Evolutionary conservation across 2,113 vertebrate species (phyloP).

Genomic region (Rhinogobius similis): DNA sequence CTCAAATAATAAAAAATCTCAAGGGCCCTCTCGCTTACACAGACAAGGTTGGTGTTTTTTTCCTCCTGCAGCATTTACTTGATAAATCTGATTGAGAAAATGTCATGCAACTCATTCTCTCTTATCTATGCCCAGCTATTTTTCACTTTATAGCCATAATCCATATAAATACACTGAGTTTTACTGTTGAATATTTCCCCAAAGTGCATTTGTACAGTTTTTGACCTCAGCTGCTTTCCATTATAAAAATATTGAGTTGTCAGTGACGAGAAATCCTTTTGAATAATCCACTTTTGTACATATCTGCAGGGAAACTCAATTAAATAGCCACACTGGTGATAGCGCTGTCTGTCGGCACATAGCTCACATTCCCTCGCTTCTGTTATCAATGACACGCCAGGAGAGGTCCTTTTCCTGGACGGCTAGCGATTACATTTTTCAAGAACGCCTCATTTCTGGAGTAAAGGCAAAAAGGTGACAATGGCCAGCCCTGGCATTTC

Average conservation of each 20-base stretch:
- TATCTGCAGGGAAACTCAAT: conserved; percentile 49
- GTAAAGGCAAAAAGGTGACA: conserved; percentile 42
- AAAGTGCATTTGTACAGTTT: conserved; percentile 44
- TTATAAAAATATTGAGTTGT: conserved; percentile 47
- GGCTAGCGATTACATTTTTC: conserved; percentile 45
- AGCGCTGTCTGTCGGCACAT: conserved; percentile 13
- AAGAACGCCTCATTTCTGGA: conserved; percentile 48
- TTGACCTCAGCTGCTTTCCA: conserved; percentile 43
- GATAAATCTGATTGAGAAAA: conserved; percentile 42
- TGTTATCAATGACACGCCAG: conserved; percentile 54
- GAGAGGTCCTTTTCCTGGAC: conserved; percentile 43
- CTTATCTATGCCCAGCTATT: conserved; percentile 6
- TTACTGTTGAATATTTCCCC: conserved; percentile 37
- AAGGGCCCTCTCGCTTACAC: conserved; percentile 46
- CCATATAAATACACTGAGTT: conserved; percentile 31
- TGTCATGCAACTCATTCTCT: conserved; percentile 25
- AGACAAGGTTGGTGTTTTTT: conserved; percentile 26
- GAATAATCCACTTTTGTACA: conserved; percentile 8
- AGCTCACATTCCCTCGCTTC: conserved; percentile 39
- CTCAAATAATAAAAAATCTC: conserved; percentile 61
- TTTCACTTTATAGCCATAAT: conserved; percentile 40
- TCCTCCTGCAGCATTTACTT: conserved; percentile 14
- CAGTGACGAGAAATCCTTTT: conserved; percentile 37
- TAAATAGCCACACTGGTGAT: conserved; percentile 46
- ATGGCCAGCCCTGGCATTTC: conserved; percentile 48